Conservation (phyloP, 2,797 vertebrate species). For the Sphaeramia orbicularis region DNA sequence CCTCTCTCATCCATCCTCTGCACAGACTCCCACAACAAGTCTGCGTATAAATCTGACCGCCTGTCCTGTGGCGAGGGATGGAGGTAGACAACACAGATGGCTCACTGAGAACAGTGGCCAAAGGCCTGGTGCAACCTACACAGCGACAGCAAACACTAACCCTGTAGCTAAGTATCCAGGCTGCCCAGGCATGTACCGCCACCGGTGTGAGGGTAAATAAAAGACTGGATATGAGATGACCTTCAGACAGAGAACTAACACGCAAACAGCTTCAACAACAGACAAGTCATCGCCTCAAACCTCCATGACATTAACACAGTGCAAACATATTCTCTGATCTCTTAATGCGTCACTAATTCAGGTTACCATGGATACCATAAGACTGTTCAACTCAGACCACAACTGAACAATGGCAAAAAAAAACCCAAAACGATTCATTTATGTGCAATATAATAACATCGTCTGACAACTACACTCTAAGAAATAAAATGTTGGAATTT, state of each 20-base stretch:
- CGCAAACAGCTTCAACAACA: not conserved
- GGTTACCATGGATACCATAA: too few relatives aligned
- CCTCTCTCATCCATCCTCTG: conserved; percentile 3
- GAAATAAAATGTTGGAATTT: too few relatives aligned
- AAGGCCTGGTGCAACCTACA: conserved; percentile 19
- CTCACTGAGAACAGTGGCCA: conserved; percentile 12
- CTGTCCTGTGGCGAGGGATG: conserved; percentile 13
- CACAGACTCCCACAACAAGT: conserved; percentile 19
- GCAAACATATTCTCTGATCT: too few relatives aligned
- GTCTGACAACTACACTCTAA: too few relatives aligned
- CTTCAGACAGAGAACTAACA: conserved; percentile 11
- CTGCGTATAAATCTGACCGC: conserved; percentile 22
- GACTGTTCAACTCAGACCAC: too few relatives aligned
- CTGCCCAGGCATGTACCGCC: conserved; percentile 4
- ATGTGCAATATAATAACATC: too few relatives aligned
- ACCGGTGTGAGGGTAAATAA: conserved; percentile 21
- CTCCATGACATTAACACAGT: too few relatives aligned
- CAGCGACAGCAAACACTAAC: conserved; percentile 32
- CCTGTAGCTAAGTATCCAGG: conserved; percentile 20
- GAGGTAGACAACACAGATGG: conserved; percentile 36
- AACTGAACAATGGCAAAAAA: too few relatives aligned
- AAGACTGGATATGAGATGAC: not conserved
- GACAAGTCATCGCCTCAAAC: too few relatives aligned
- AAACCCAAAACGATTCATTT: too few relatives aligned
- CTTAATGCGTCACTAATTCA: too few relatives aligned